Conservation (phyloP, 2,797 vertebrate genomes). For the Capromys pilorides region DNA sequence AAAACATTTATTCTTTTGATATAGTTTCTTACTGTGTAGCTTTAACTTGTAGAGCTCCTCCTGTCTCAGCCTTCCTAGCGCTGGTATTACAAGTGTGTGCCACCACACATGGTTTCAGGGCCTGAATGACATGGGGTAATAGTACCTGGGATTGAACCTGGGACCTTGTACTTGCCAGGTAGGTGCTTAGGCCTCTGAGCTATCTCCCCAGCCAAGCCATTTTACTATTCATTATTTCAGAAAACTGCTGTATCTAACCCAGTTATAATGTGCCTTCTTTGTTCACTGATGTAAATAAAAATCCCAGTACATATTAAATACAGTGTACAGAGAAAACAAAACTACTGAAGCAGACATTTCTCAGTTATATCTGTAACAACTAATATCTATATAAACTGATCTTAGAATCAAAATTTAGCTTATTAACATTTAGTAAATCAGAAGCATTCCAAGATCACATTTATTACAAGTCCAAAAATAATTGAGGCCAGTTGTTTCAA, state of each 20-base stretch:
- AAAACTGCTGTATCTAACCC: neutral
- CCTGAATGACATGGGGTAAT: too few species aligned
- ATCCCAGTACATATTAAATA: neutral
- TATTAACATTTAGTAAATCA: conserved; percentile 50
- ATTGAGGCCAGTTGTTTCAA: conserved; percentile 50
- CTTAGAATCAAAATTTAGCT: conserved; percentile 8
- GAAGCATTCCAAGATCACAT: conserved; percentile 26
- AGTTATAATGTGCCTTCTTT: neutral
- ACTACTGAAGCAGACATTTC: neutral
- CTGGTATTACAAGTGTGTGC: too few species aligned
- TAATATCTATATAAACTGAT: neutral
- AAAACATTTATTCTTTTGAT: too few species aligned
- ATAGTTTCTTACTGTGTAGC: too few species aligned
- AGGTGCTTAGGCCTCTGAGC: too few species aligned
- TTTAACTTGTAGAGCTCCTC: too few species aligned
- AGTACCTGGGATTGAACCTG: too few species aligned
- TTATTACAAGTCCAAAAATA: conserved; percentile 56
- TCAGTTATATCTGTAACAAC: neutral
- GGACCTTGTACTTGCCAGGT: too few species aligned
- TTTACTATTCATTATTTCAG: conserved; percentile 23
- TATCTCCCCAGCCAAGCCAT: neutral
- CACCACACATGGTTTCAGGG: too few species aligned
- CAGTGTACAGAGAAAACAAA: neutral
- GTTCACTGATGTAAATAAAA: conserved; percentile 36
- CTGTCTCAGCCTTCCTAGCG: too few species aligned